Evolutionary conservation across 30 jellyfish, hydroid and myxozoan genomes (phyloP).

Genomic region (Cassiopea xamachana): DNA sequence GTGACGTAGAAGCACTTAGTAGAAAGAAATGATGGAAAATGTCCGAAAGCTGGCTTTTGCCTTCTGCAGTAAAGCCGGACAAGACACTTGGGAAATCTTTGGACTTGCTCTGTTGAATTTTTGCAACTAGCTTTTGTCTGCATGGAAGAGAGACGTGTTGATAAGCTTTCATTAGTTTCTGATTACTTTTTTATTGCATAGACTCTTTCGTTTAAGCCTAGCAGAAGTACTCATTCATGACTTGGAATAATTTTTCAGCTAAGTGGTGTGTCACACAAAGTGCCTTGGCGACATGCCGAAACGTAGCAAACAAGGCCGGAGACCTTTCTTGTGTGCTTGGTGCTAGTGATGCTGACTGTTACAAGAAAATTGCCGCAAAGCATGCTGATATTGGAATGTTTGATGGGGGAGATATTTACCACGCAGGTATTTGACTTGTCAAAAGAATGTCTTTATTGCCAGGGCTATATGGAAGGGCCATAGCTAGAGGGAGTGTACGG

Average conservation of each 20-base stretch:
- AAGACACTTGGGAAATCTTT: too few species aligned
- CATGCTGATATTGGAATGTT: slow-evolving; percentile 38
- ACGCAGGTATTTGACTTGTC: slow-evolving; percentile 36
- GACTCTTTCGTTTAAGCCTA: too few species aligned
- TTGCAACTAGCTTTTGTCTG: too few species aligned
- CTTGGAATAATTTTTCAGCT: background rate
- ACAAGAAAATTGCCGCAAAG: slow-evolving; percentile 31
- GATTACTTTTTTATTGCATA: too few species aligned
- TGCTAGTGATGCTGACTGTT: slow-evolving; percentile 41
- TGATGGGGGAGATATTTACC: slow-evolving; percentile 56
- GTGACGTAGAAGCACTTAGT: too few species aligned
- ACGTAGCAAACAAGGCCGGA: background rate
- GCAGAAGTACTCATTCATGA: too few species aligned
- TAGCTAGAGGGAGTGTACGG: too few species aligned
- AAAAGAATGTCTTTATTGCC: background rate
- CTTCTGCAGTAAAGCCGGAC: too few species aligned
- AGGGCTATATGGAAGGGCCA: background rate
- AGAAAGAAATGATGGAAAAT: too few species aligned
- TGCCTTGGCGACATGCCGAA: background rate
- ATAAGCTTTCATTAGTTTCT: too few species aligned
- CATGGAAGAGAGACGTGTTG: background rate
- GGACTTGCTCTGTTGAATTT: too few species aligned
- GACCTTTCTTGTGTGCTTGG: slow-evolving; percentile 30
- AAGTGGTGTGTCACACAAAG: slow-evolving; percentile 23
- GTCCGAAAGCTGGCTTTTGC: too few species aligned